A percentile compares a stretch with the other conserved stretches of the same genome.
Conservation (phyloP, 2,113 vertebrate species). For the Xyrauchen texanus region DNA sequence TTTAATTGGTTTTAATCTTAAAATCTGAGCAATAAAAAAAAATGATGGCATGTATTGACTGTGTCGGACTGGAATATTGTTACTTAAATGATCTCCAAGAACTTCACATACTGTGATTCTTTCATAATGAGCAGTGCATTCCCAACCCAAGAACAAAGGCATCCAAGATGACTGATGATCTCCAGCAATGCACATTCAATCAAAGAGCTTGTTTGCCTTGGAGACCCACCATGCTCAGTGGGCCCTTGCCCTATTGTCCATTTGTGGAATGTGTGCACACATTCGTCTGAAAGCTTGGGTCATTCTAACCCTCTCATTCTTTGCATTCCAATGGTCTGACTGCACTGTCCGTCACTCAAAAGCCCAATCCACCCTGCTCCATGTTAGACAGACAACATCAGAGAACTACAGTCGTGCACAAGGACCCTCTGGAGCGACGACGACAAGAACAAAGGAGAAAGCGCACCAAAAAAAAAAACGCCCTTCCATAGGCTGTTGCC, state of each 20-base stretch:
- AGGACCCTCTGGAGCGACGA: slow-evolving; percentile 44
- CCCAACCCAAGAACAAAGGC: background rate
- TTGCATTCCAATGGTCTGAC: slow-evolving; percentile 65
- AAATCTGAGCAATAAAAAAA: no score
- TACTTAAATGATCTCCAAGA: background rate
- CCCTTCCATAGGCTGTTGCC: slow-evolving; percentile 58
- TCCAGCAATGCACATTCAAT: slow-evolving; percentile 19
- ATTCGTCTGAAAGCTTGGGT: slow-evolving; percentile 14
- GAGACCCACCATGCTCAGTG: slow-evolving; percentile 5
- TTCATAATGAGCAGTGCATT: background rate
- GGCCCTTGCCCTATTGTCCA: background rate
- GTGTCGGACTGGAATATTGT: no score
- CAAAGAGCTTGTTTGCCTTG: slow-evolving; percentile 3
- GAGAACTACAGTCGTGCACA: slow-evolving; percentile 13
- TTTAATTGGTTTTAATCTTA: background rate
- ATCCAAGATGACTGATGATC: slow-evolving; percentile 17
- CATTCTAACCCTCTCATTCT: slow-evolving; percentile 64
- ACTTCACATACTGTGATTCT: background rate
- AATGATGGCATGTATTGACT: no score
- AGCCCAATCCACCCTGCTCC: slow-evolving; percentile 31
- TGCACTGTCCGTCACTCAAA: slow-evolving; percentile 36
- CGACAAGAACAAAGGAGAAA: slow-evolving; percentile 57
- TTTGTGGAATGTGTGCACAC: slow-evolving; percentile 26
- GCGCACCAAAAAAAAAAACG: slow-evolving; percentile 48
- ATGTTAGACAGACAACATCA: slow-evolving; percentile 47